Base-by-base conservation (phyloP, 2,113 vertebrate genomes). In the Poeciliopsis retropinna region DNA sequence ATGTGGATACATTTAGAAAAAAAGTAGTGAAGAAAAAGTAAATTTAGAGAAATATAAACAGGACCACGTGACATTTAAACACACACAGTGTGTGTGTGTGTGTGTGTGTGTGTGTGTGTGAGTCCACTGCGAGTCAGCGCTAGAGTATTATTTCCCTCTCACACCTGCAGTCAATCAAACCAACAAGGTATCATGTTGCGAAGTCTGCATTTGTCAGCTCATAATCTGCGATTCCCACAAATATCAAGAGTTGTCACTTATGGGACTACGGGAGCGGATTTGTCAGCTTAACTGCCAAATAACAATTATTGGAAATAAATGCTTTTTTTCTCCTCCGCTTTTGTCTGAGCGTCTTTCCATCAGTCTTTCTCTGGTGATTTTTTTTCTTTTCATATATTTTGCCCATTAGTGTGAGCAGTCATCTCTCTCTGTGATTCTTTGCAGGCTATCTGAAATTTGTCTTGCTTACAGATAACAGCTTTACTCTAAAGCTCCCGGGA, bases 201-300 rank as follows among this genome's bases (percentile, higher is more conserved):
- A 17, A 73, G 51, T 85, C 75, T 57, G 39, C 54, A 83, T 84
- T 75, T 81, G 87, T 82, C 83, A 87, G 76, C 70, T 68, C 69
- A 76, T 85, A 90, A 89, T 84, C 86, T 85, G 72, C 3, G 12
- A 78, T 82, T 84, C 67, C 77, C 72, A 81, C 60, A 89, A 89
- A 87, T 69, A 85, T 68, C 69, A 44, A 22, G 70, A 83, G 44
- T 81, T 85, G 73, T 78, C 75, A 76, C 31, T 67, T 30, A 39
- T 76, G 12, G 5, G 60, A 75, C 39, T 66, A 32, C 32, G 75
- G 64, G 60, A 60, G 80, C 27, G 64, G 87, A 90, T 90, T 88
- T 91, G 87, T 90, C 83, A 89, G 57, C 79, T 86, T 85, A 89
- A 84, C 82, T 79, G 57, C 68, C 76, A 83, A 85, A 89, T 89